Base-by-base conservation (phyloP, 2,797 vertebrate genomes). In the Arrhamphus sclerolepis region DNA sequence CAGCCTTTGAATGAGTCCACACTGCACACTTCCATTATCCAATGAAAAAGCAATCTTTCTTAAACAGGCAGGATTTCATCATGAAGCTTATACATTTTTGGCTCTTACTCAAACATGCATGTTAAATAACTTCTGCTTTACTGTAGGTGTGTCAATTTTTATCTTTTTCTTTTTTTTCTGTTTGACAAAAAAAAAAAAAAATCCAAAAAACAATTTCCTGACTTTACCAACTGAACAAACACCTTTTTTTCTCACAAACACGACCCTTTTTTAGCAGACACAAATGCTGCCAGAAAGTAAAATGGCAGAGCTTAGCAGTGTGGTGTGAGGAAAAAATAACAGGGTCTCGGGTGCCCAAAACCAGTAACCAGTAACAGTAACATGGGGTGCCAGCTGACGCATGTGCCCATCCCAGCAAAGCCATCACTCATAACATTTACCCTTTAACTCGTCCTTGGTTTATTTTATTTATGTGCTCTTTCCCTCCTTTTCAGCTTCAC, bases 351-450 rank as follows among this genome's bases (percentile, higher is more conserved):
- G 77, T 64, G 78, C 59, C 65, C 56, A 50, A 84, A 83, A 86
- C 72, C 75, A n/a, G n/a, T n/a, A n/a, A n/a, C n/a, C n/a, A n/a
- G 54, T 64, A 69, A 76, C 67, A 43, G 50, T 72, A 80, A 78
- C 77, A 78, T 18, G 63, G 63, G 64, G 70, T 77, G 84, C 77
- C 81, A 83, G 73, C 17, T 79, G 75, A 86, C 61, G 58, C 72
- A 77, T 56, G 40, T 61, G 56, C 80, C 82, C 70, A 86, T 66
- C 80, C 70, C 56, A 69, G 58, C 76, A 85, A 83, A 83, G 65
- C 76, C 72, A 82, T 84, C 72, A 80, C 81, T 89, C 89, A 92
- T 88, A 91, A 91, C 84, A 89, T 77, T 89, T 82, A 87, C 55
- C 62, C 69, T 72, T 54, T 14, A 18, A 62, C 64, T 73, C 72